These are phyloP conservation scores for Prinia subflava DNA, from an alignment of 2,113 vertebrate genomes.

Conservation along the genomic window DNA sequence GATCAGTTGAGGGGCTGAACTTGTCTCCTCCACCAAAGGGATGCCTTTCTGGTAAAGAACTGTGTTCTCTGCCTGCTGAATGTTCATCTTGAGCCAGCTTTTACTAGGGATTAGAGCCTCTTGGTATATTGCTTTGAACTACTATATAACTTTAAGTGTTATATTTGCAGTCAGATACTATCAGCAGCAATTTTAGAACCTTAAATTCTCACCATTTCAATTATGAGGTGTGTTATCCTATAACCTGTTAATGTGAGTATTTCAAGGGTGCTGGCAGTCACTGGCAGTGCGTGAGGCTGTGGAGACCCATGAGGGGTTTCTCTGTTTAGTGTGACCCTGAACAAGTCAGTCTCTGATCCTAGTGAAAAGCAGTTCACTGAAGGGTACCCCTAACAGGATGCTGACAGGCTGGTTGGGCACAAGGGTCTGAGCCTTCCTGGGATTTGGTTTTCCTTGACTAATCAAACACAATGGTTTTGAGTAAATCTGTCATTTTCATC, in stretches of 20 bases:
- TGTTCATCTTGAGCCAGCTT: not conserved
- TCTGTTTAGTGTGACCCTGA: not conserved
- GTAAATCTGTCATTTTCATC: not conserved
- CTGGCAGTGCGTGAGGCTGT: not conserved
- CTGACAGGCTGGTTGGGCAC: not conserved
- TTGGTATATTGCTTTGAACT: not conserved
- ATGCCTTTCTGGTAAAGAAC: not conserved
- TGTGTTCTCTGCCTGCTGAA: not conserved
- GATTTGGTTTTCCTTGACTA: not conserved
- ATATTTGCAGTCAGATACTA: not conserved
- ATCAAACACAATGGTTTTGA: not conserved
- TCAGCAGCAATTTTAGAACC: not conserved
- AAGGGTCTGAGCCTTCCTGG: not conserved
- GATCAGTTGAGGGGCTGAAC: not conserved
- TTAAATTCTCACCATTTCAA: not conserved
- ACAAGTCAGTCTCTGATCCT: not conserved
- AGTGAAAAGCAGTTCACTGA: not conserved
- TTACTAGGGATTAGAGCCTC: not conserved
- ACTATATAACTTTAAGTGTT: not conserved
- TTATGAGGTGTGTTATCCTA: not conserved
- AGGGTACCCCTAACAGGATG: accelerated
- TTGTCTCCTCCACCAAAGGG: not conserved
- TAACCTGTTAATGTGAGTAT: not conserved
- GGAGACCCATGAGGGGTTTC: not conserved
- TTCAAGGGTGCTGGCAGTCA: not conserved